Conservation (phyloP, 2,888 invertebrate genomes). For the Tetrapedia diversipes region DNA sequence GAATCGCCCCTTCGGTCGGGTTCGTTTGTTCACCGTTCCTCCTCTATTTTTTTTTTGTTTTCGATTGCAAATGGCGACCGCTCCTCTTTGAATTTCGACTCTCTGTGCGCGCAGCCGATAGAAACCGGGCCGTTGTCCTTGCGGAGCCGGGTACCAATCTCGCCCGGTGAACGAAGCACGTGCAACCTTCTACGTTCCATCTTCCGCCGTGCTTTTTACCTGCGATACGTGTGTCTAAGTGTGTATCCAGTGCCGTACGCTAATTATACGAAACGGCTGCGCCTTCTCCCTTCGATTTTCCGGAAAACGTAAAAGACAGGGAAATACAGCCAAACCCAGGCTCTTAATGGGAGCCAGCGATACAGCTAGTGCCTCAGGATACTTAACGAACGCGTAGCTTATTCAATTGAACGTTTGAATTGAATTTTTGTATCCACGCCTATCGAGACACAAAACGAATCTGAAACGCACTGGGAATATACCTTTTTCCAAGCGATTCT, state of each 20-base stretch:
- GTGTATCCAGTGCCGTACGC: constrained; percentile 54
- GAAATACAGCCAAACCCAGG: no score
- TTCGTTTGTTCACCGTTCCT: constrained; percentile 71
- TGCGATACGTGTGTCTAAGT: constrained; percentile 39
- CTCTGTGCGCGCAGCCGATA: constrained; percentile 47
- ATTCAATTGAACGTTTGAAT: neutral
- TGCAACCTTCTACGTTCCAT: constrained; percentile 57
- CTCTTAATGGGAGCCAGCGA: no score
- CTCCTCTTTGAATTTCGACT: constrained; percentile 74
- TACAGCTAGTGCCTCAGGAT: no score
- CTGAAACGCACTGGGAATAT: neutral
- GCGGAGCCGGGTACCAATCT: constrained; percentile 62
- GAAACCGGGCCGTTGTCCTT: constrained; percentile 76
- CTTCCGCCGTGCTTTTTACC: constrained; percentile 54
- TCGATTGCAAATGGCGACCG: constrained; percentile 68
- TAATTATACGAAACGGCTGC: constrained; percentile 35
- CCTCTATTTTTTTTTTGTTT: constrained; percentile 57
- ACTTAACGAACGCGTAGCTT: neutral
- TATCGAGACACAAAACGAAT: no score
- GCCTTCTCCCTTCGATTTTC: neutral
- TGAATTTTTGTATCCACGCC: no score
- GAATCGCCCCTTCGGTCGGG: constrained; percentile 64
- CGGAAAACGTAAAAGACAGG: no score
- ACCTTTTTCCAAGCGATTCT: neutral
- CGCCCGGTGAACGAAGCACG: constrained; percentile 59